Evolutionary conservation across 64 coral and sea anemone species (phyloP), one percentile per base, ranked within the genome.

Genomic region (Trachythela sp.): DNA sequence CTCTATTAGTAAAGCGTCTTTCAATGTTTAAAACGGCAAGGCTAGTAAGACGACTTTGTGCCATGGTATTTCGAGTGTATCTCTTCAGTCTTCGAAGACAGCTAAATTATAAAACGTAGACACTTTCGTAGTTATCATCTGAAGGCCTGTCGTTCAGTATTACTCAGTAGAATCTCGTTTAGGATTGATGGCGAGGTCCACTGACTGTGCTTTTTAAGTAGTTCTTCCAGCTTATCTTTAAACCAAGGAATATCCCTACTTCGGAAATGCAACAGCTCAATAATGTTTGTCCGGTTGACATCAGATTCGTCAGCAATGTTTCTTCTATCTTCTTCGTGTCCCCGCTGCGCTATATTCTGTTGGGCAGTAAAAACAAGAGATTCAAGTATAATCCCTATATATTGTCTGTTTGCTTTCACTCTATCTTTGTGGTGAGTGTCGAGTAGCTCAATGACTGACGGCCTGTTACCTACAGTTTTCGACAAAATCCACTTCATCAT

Each of bases 141-240:
- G 49, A 11, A 15, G 49, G 49, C 49, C 22, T 52, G 13, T 52
- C 49, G 13, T 52, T 52, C 49, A 52, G 49, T 15, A 52, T 71
- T 29, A 40, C 70, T 88, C 22, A n/a, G n/a, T 37, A 88, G 54
- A 39, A 86, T 48, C 45, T 86, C 42, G 45, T 86, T 86, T 86
- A 50, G 84, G 30, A 56, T 86, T 36, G 52, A 10, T 9, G 84
- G 48, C 26, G 84, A 88, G 40, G 70, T 72, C 87, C 50, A 64
- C 26, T 64, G 56, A 27, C 20, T n/a, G 26, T 64, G 56, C 22
- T 27, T 64, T 18, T 64, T 27, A 27, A 64, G 56, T 27, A 18
- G 56, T 24, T 64, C 56, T 5, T 20, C 20, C 7, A 64, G 56
- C 24, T 64, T 64, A 27, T 64, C 56, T 64, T 20, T 27, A 20